Conservation (phyloP, 2,888 invertebrate species). For the Xylocampa areola region DNA sequence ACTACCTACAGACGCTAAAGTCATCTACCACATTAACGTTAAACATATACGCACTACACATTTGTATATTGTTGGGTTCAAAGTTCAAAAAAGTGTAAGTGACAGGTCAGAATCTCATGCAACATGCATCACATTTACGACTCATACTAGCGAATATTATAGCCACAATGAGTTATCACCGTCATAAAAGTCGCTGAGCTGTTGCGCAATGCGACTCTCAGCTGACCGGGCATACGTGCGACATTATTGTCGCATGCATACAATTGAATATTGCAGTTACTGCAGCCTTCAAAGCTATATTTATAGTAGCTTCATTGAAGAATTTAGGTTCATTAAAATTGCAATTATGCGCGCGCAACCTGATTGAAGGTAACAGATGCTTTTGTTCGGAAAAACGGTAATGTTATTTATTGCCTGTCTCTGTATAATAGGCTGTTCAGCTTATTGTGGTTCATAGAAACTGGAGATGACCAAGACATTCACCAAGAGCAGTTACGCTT, state of each 20-base stretch:
- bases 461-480: too few relatives aligned
- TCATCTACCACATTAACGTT: not conserved
- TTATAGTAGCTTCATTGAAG: constrained; percentile 43
- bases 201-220: constrained; percentile 51
- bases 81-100: constrained; percentile 55
- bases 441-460: constrained; percentile 3
- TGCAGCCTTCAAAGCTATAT: constrained; percentile 10
- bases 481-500: too few relatives aligned
- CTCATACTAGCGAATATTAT: constrained; percentile 54
- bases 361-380: constrained; percentile 33
- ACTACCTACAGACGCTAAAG: not conserved
- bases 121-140: constrained; percentile 55
- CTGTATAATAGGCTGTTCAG: constrained; percentile 7
- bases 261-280: constrained; percentile 41
- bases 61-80: constrained; percentile 22
- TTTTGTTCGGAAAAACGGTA: constrained; percentile 30
- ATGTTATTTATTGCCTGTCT: constrained; percentile 37
- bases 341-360: constrained; percentile 38
- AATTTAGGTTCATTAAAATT: constrained; percentile 41
- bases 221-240: constrained; percentile 46
- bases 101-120: constrained; percentile 42
- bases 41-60: not conserved
- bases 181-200: constrained; percentile 49
- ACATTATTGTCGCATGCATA: constrained; percentile 36
- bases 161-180: constrained; percentile 53